Base-by-base conservation (phyloP, 1,140 invertebrate species). In the Drosophila suzukii region DNA sequence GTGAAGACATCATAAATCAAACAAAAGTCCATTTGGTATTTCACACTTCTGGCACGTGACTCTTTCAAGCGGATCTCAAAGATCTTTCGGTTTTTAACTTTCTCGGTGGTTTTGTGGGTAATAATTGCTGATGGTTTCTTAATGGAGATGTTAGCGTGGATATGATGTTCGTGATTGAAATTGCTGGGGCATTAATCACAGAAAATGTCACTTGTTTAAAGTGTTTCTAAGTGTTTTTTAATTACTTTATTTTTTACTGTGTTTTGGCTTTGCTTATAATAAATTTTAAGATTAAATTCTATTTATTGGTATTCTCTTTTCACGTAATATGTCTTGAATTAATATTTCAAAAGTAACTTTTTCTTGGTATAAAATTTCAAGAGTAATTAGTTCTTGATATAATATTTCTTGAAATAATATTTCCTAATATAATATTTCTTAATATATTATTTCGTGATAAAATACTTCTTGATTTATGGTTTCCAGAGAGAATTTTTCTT, bases 1-100 rank as follows among this genome's bases (percentile, higher is more conserved):
- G 47, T 39, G 65, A 46, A 54, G 66, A 71, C 66, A 71, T 72
- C 68, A 72, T 72, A 72, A 72, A 70, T 72, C 68, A 72, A 38
- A 71, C 66, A 57, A 43, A 71, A 72, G 51, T 72, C 67, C 67
- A 71, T 71, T 71, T 71, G 50, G 65, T 57, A 71, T 71, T 71
- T 71, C 68, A 71, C 68, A 72, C 68, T 72, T 68, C 53, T 58
- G 67, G 65, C 68, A 72, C 68, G 68, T 72, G 68, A 72, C 66
- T 79, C 60, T 44, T 39, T 63, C 50, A 60, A 66, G 61, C 51
- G 65, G 51, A 56, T 57, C 63, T 49, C 36, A n/a, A 27, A 77
- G 74, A 77, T 77, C 67, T 78, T 32, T 58, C 20, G 63, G 41
- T n/a, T 49, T 49, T 54, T 54, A 27, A 12, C 51, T 46, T 67